Evolutionary conservation across 2,113 vertebrate species (phyloP).

Genomic region (Piliocolobus tephrosceles): DNA sequence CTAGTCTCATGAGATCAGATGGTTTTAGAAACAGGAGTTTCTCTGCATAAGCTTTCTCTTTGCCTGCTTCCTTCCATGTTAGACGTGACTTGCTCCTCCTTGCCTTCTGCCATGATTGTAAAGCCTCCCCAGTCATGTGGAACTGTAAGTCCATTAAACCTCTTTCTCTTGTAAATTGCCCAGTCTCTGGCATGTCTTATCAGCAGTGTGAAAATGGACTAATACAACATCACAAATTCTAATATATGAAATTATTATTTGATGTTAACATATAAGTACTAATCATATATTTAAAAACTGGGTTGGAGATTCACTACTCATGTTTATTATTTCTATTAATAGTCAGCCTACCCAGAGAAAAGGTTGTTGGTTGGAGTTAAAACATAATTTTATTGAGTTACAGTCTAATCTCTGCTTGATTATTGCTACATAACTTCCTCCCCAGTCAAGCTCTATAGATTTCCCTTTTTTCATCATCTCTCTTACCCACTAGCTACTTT

Average conservation of each 20-base stretch:
- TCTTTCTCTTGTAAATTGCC: no score
- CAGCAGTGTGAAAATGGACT: no score
- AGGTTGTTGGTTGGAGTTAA: neutral
- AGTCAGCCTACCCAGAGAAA: neutral
- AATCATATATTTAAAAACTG: slow-evolving; percentile 19
- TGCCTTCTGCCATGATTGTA: no score
- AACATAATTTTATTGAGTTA: neutral
- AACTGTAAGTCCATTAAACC: no score
- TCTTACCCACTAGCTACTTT: neutral
- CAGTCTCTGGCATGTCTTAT: no score
- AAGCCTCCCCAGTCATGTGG: no score
- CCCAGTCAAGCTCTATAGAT: neutral
- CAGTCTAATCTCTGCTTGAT: neutral
- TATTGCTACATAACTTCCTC: neutral
- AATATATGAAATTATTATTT: slow-evolving; percentile 11
- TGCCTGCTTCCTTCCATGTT: no score
- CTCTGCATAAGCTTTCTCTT: no score
- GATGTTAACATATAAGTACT: neutral
- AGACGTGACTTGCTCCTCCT: no score
- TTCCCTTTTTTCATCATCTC: neutral
- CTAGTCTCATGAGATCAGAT: no score
- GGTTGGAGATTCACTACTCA: neutral
- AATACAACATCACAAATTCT: slow-evolving; percentile 16
- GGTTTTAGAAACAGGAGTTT: no score
- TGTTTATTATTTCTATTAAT: neutral